Base-by-base conservation (phyloP, 1,140 invertebrate genomes). In the Steinernema feltiae region DNA sequence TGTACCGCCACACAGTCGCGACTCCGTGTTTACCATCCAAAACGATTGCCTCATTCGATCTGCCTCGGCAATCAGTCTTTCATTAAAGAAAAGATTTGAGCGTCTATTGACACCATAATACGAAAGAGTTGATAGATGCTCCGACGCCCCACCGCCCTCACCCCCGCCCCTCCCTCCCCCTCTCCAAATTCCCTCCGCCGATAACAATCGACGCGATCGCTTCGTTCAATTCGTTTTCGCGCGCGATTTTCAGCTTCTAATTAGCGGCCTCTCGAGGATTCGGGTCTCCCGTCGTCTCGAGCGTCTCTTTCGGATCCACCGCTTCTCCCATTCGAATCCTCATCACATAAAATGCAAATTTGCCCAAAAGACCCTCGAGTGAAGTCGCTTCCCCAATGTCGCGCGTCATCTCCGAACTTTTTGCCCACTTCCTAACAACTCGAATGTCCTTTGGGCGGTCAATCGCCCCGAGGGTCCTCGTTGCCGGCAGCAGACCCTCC, bases 311-410 rank as follows among this genome's bases (percentile, higher is more conserved):
- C 35, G 35, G 7, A 18, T 41, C 35, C 7, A 18, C 18, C 7
- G 7, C 35, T 41, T 18, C 35, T 41, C 41, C 41, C 41, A 46
- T 46, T 46, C 41, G 41, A n/a, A 46, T n/a, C 7, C 41, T 46
- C 41, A n/a, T 46, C 41, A 12, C 41, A 46, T 46, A n/a, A 63
- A 63, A 63, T 63, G 53, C 53, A 63, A 63, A 63, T 63, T 27
- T 27, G 53, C 53, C 24, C 53, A 21, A 27, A 63, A 12, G 12
- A 27, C 35, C 35, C 18, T 41, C 35, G 53, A n/a, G n/a, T n/a
- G n/a, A 27, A 15, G 53, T 27, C 53, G 7, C 2, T 63, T 21
- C 7, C 7, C 7, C 53, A 63, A 63, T 63, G 53, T 46, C 41
- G 41, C 53, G 35, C 35, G 35, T 18, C 7, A 63, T 17, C 24